These are phyloP conservation scores for Drosophila paramelanica DNA, from an alignment of 2,888 invertebrate genomes.

Conservation along the genomic window DNA sequence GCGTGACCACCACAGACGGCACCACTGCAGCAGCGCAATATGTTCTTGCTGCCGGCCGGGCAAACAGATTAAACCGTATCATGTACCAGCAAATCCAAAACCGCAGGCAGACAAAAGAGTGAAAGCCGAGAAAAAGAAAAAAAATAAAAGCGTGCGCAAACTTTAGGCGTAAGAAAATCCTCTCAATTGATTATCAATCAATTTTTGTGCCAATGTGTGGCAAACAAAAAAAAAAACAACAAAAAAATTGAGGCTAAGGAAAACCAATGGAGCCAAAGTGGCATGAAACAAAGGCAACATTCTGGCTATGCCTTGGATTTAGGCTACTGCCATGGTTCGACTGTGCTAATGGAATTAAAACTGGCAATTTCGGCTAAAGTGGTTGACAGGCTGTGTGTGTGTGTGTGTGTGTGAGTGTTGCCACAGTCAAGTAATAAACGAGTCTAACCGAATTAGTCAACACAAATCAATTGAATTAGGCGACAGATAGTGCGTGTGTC, in stretches of 20 bases:
- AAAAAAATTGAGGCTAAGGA: slow-evolving; percentile 30
- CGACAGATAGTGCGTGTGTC: slow-evolving; percentile 58
- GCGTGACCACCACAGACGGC: slow-evolving; percentile 55
- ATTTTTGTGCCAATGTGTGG: slow-evolving; percentile 47
- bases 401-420: slow-evolving; percentile 2
- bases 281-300: slow-evolving; percentile 3
- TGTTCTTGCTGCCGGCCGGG: slow-evolving; percentile 42
- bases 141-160: slow-evolving; percentile 7
- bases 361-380: slow-evolving; percentile 68
- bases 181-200: slow-evolving; percentile 84
- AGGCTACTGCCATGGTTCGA: slow-evolving; percentile 12
- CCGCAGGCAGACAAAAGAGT: slow-evolving; percentile 64
- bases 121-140: slow-evolving; percentile 1
- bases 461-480: slow-evolving; percentile 78
- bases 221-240: slow-evolving; percentile 22
- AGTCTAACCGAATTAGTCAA: slow-evolving; percentile 65
- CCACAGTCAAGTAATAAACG: slow-evolving; percentile 51
- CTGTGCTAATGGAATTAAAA: slow-evolving; percentile 76
- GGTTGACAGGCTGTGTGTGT: slow-evolving; percentile 54
- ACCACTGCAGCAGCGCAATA: slow-evolving; percentile 53
- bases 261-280: slow-evolving; percentile 26
- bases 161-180: slow-evolving; percentile 68
- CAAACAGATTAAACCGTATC: slow-evolving; percentile 76
- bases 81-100: slow-evolving; percentile 76
- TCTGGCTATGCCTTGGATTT: not conserved